A percentile compares a stretch with the other conserved stretches of the same genome.
Conservation (phyloP, 2,797 vertebrate species). For the Peromyscus melanophrys region DNA sequence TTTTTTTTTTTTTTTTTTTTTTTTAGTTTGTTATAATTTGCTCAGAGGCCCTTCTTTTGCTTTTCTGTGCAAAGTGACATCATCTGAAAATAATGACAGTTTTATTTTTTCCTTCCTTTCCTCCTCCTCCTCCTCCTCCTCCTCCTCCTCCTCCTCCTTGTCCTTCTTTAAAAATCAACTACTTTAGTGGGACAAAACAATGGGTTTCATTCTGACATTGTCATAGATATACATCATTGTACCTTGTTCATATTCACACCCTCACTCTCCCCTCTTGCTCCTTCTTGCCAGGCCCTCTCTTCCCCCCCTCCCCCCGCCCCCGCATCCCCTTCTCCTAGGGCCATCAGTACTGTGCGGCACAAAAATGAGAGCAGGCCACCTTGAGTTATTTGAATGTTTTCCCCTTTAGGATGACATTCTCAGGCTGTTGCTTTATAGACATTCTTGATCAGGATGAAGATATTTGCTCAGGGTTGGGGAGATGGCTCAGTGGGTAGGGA, state of each 20-base stretch:
- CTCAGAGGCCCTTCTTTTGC: not conserved
- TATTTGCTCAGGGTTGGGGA: not conserved
- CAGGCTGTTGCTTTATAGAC: constrained; percentile 37
- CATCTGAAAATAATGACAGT: constrained; percentile 55
- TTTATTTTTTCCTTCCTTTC: constrained; percentile 25
- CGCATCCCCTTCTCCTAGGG: not conserved
- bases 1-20: not conserved
- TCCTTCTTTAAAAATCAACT: not conserved
- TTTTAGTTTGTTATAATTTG: constrained; percentile 32
- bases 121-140: not conserved
- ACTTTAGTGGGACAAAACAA: not conserved
- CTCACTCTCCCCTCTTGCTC: not conserved
- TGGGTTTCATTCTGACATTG: not conserved
- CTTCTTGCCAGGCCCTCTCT: not conserved
- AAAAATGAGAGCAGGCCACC: constrained; percentile 1
- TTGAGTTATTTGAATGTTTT: constrained; percentile 11
- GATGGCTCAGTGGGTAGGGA: not conserved
- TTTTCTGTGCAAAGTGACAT: not conserved
- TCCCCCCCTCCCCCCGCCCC: too few species aligned
- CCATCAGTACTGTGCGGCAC: not conserved
- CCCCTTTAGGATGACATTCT: not conserved
- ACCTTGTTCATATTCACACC: not conserved
- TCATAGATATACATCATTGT: not conserved
- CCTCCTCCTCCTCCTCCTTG: not conserved
- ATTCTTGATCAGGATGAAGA: not conserved